phyloP scores from a whole-genome alignment of 2,113 vertebrate species.

The Elephantulus edwardii region DNA sequence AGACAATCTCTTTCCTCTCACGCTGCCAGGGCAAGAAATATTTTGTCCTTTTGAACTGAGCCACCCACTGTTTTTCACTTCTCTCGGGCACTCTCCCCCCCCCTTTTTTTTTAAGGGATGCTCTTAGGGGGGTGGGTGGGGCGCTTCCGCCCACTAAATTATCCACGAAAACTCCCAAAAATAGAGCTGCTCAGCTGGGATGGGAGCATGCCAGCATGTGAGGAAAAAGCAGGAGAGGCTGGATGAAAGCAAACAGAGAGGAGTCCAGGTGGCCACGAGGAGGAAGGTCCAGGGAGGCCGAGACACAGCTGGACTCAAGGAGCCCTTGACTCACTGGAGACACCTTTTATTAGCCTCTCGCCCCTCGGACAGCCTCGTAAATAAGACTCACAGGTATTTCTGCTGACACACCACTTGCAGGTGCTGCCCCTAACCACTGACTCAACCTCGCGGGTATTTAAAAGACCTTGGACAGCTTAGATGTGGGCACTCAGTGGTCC shows the following conservation, averaged over 20 bases:
- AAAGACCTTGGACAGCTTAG: not conserved
- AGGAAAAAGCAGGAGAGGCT: constrained; percentile 38
- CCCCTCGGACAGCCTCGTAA: not conserved
- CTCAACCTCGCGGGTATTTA: not conserved
- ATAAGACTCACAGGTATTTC: not conserved
- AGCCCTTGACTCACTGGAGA: constrained; percentile 25
- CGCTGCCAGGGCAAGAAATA: constrained; percentile 76
- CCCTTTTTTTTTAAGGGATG: constrained; percentile 54
- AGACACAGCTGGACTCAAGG: constrained; percentile 1
- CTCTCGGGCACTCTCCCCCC: constrained; percentile 52
- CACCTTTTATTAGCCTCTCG: not conserved
- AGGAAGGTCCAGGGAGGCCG: not conserved
- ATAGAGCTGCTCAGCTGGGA: constrained; percentile 75
- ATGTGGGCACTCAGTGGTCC: accelerated
- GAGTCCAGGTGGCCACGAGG: constrained; percentile 51
- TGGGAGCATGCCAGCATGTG: constrained; percentile 31
- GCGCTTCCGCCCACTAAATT: constrained; percentile 77
- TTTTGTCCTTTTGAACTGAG: constrained; percentile 81
- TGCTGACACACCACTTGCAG: not conserved
- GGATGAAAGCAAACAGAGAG: constrained; percentile 67
- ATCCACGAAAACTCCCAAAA: constrained; percentile 76
- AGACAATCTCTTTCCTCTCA: constrained; percentile 77
- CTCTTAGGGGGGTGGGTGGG: constrained; percentile 62
- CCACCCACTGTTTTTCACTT: constrained; percentile 79
- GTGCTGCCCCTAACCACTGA: not conserved